Evolutionary conservation across 1,140 invertebrate species (phyloP), one percentile per base, ranked within the genome.

Genomic region (Nephila pilipes): DNA sequence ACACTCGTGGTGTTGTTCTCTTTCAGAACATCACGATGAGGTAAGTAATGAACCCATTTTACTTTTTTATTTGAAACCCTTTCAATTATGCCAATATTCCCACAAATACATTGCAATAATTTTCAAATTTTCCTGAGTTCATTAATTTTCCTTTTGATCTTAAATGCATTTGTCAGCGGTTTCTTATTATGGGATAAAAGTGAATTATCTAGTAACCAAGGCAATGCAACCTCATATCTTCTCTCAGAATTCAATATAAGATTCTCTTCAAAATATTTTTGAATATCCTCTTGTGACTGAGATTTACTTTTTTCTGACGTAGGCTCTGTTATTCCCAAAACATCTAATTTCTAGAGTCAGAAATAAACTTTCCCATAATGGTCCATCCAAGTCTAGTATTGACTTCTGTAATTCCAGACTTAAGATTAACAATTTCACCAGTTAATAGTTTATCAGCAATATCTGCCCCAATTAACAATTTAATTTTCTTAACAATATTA

Each of bases 381-480:
- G 46, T 75, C 81, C 90, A 92, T 4, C 46, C 81, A 14, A 92
- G 55, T 8, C 20, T 1, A 16, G 90, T 85, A 8, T 85, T 1
- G 2, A 92, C 20, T 22, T 81, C 58, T 2, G 25, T 79, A 0
- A 79, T 3, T 12, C 32, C 32, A 58, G 22, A 92, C 55, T 58
- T 81, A 60, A 81, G 57, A 38, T 32, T 25, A 29, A 92, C n/a
- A 25, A 75, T 85, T 92, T 75, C 36, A 20, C 63, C 83, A 20
- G 58, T 92, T 32, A 85, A 75, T n/a, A 87, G n/a, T 75, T 85
- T 92, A 69, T 58, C n/a, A n/a, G 63, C 63, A 25, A 85, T 25
- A 92, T 85, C 90, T 10, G 58, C 90, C 14, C 81, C 90, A 75
- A 54, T 92, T 85, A 92, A 92, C 18, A 85, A 85, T 57, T 85